A percentile compares a stretch with the other conserved stretches of the same genome.
These are phyloP conservation scores for Thermophis baileyi DNA, from an alignment of 2,113 vertebrate genomes.

Conservation along the genomic window DNA sequence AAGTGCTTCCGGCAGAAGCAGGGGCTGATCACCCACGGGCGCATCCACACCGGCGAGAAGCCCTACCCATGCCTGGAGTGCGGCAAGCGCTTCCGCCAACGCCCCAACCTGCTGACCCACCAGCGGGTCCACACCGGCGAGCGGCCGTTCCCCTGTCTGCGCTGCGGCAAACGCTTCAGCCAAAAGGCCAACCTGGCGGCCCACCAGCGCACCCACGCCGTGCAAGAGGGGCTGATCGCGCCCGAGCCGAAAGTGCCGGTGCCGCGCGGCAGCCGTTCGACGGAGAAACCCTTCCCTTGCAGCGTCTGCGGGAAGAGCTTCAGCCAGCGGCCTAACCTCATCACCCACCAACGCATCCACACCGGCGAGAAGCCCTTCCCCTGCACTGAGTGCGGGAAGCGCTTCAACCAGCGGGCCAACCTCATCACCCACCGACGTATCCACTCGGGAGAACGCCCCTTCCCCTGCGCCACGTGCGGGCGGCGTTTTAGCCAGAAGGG, in stretches of 20 bases:
- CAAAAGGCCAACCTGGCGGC: slow-evolving; percentile 65
- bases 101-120: slow-evolving; percentile 48
- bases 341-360: slow-evolving; percentile 66
- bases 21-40: slow-evolving; percentile 61
- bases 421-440: slow-evolving; percentile 82
- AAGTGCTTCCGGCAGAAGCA: slow-evolving; percentile 63
- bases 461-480: slow-evolving; percentile 59
- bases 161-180: slow-evolving; percentile 65
- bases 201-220: slow-evolving; percentile 63
- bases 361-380: slow-evolving; percentile 68
- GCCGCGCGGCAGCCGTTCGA: slow-evolving; percentile 62
- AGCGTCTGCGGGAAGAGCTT: slow-evolving; percentile 61
- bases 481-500: slow-evolving; percentile 64
- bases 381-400: slow-evolving; percentile 73
- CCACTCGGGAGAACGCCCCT: slow-evolving; percentile 72
- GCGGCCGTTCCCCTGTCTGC: slow-evolving; percentile 62
- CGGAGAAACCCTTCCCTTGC: slow-evolving; percentile 64
- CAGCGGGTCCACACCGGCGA: slow-evolving; percentile 48
- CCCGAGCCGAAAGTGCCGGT: slow-evolving; percentile 60
- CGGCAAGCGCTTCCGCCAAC: slow-evolving; percentile 61
- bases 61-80: slow-evolving; percentile 55
- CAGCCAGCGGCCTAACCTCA: slow-evolving; percentile 63
- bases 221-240: slow-evolving; percentile 59
- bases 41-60: slow-evolving; percentile 55
- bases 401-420: slow-evolving; percentile 75